Base-by-base conservation (phyloP, 2,888 invertebrate species). In the Tricholauxania praeusta region DNA sequence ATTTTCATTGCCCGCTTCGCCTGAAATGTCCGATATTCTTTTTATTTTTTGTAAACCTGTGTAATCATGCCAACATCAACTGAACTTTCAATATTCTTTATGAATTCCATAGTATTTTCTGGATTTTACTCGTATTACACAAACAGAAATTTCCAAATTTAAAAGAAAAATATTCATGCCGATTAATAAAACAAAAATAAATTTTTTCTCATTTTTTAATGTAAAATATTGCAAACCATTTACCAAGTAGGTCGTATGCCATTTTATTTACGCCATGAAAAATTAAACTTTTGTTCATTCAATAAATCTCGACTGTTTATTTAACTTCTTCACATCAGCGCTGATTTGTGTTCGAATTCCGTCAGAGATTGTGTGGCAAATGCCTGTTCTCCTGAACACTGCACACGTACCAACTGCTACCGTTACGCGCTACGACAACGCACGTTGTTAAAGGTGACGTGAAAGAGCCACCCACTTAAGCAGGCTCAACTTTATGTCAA, bases 381-480 rank as follows among this genome's bases (percentile, higher is more conserved):
- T 12, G 12, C 28, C 28, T 19, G 55, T 60, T 32, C 60, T 39
- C 15, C 28, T 47, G 28, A 6, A 52, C 28, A 65, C 48, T n/a
- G 12, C 14, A 39, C 39, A 39, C 39, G 39, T 39, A 39, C 10
- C 51, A 22, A 49, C 52, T 52, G 28, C 15, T 22, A 17, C 52
- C 15, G 32, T 51, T 52, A 52, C 49, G 39, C 39, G 65, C 12
- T 63, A n/a, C 19, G 63, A 12, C 17, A 8, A 63, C 63, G 63
- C 48, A 63, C 47, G 10, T 28, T 22, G 32, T 28, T 28, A n/a
- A 28, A 32, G 67, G 17, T 28, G 19, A 66, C 63, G 77, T 71
- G 77, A 81, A 74, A 66, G 76, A 76, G 78, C 79, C 79, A 78
- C 60, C 71, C 57, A 47, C 48, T 63, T 49, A 69, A 66, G 51